A percentile compares a stretch with the other conserved stretches of the same genome.
Evolutionary conservation across 2,888 invertebrate genomes (phyloP).

Genomic region (Trichopria drosophilae): DNA sequence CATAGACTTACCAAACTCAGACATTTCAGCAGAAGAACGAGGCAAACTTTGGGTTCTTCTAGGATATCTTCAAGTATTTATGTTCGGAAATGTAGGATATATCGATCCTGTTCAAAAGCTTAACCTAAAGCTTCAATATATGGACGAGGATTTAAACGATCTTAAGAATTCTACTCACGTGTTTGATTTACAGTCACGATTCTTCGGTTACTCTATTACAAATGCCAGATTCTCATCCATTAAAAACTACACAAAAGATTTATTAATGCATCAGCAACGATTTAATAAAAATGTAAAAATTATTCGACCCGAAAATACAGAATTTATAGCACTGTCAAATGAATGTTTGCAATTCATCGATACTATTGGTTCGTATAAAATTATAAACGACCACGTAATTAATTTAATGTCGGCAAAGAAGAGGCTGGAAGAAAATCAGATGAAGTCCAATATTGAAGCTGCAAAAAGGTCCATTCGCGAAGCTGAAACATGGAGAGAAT

Average conservation of each 20-base stretch:
- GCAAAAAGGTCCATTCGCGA: slow-evolving; percentile 58
- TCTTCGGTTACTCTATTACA: too few relatives aligned
- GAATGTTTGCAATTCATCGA: slow-evolving; percentile 52
- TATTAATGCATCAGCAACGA: too few relatives aligned
- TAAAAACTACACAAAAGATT: too few relatives aligned
- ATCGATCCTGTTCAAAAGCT: slow-evolving; percentile 86
- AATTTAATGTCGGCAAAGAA: slow-evolving; percentile 57
- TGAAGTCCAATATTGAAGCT: slow-evolving; percentile 26
- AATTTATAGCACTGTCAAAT: slow-evolving; percentile 42
- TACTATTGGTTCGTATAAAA: slow-evolving; percentile 53
- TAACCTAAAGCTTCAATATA: slow-evolving; percentile 71
- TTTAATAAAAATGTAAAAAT: slow-evolving; percentile 44
- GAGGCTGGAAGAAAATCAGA: slow-evolving; percentile 50
- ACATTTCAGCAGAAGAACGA: slow-evolving; percentile 29
- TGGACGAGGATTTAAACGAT: slow-evolving; percentile 69
- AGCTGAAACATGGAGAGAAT: slow-evolving; percentile 62
- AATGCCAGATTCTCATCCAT: too few relatives aligned
- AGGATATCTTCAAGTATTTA: slow-evolving; percentile 48
- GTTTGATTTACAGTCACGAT: slow-evolving; percentile 62
- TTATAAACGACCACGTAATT: slow-evolving; percentile 49
- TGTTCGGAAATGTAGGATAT: slow-evolving; percentile 47
- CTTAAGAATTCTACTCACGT: slow-evolving; percentile 63
- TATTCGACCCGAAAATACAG: slow-evolving; percentile 41
- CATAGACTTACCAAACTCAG: slow-evolving; percentile 27
- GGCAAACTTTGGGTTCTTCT: slow-evolving; percentile 49